Conservation (phyloP, 2,797 vertebrate genomes). For the Huso huso region DNA sequence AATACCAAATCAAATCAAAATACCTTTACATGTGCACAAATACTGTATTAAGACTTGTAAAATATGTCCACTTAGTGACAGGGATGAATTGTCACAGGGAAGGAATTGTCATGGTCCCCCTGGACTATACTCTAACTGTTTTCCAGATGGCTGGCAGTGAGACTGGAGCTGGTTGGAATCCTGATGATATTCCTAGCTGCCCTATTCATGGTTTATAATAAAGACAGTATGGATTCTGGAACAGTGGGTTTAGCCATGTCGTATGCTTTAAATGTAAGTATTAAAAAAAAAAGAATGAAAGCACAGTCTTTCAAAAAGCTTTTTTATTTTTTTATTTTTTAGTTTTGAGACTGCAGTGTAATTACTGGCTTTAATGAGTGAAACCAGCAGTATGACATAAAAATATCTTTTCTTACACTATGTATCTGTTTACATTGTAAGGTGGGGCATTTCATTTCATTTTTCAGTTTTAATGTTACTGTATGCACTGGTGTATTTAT, state of each 20-base stretch:
- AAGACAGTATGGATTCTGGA: constrained; percentile 37
- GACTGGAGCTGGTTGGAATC: constrained; percentile 48
- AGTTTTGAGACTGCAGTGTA: neutral
- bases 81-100: too few species aligned
- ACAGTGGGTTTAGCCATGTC: constrained; percentile 46
- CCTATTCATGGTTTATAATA: constrained; percentile 34
- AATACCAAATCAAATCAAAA: too few species aligned
- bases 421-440: too few species aligned
- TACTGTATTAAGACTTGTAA: too few species aligned
- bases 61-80: too few species aligned
- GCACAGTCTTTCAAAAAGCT: constrained; percentile 15
- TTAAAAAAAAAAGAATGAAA: neutral
- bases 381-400: too few species aligned
- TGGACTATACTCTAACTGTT: neutral
- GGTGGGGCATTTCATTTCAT: too few species aligned
- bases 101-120: neutral
- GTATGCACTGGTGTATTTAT: too few species aligned
- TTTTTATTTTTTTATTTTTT: neutral
- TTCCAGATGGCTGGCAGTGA: constrained; percentile 44
- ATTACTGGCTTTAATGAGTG: too few species aligned
- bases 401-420: too few species aligned
- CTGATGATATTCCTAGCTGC: constrained; percentile 49
- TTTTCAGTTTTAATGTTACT: too few species aligned
- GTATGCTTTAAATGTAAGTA: constrained; percentile 55
- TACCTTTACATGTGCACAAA: too few species aligned